Evolutionary conservation across 2,888 invertebrate species (phyloP).

Genomic region (Cryptosula pallasiana): DNA sequence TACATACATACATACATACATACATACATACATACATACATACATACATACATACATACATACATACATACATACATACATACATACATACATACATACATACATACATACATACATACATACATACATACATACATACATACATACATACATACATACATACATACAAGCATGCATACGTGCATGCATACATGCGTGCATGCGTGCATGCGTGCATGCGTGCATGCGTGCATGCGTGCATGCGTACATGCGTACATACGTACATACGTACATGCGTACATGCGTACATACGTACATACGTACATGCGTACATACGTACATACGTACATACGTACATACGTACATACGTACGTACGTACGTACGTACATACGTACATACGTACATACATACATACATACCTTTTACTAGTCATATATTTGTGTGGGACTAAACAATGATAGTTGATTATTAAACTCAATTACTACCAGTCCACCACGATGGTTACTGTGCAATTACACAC

Average conservation of each 20-base stretch:
- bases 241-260: conserved; percentile 2
- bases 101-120: not conserved
- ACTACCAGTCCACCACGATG: no score
- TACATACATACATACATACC: conserved; percentile 2
- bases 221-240: conserved; percentile 14
- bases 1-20: conserved; percentile 22
- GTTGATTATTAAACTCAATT: no score
- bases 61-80: conserved; percentile 22
- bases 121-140: conserved; percentile 12
- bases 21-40: conserved; percentile 20
- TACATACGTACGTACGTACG: not conserved
- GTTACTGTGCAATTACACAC: no score
- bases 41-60: conserved; percentile 22
- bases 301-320: not conserved
- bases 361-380: not conserved
- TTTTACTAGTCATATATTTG: no score
- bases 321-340: not conserved
- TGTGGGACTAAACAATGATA: no score
- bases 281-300: not conserved
- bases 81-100: not conserved
- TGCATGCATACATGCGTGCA: no score
- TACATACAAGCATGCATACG: no score
- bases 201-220: not conserved
- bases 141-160: no score
- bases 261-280: not conserved